Conservation (phyloP, 2,113 vertebrate species). For the Mastomys coucha region DNA sequence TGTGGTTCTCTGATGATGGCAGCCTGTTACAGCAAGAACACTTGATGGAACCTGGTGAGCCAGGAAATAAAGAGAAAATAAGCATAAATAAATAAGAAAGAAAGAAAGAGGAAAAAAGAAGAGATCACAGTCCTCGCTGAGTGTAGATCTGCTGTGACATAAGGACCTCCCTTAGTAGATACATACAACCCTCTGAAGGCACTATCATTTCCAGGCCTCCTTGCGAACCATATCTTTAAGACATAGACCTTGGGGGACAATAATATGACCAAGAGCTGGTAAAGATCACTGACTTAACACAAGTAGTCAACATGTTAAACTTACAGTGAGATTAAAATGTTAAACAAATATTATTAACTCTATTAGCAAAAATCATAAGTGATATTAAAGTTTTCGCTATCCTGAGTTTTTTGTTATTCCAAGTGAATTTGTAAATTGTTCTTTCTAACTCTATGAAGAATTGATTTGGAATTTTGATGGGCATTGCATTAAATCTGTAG, state of each 20-base stretch:
- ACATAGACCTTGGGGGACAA: neutral
- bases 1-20: neutral
- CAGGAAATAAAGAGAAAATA: neutral
- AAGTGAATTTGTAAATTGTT: too few relatives aligned
- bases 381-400: neutral
- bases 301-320: neutral
- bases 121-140: neutral
- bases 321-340: neutral
- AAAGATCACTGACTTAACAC: neutral
- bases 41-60: neutral
- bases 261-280: neutral
- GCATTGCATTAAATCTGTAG: too few relatives aligned
- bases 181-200: neutral
- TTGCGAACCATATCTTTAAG: neutral
- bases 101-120: neutral
- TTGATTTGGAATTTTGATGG: too few relatives aligned
- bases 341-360: neutral
- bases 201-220: neutral
- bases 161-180: neutral
- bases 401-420: too few relatives aligned
- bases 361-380: neutral
- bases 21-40: neutral
- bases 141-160: neutral
- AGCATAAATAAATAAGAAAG: too few relatives aligned
- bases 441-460: too few relatives aligned